Evolutionary conservation across 1,140 invertebrate genomes (phyloP).

Genomic region (Glossosoma conforme): DNA sequence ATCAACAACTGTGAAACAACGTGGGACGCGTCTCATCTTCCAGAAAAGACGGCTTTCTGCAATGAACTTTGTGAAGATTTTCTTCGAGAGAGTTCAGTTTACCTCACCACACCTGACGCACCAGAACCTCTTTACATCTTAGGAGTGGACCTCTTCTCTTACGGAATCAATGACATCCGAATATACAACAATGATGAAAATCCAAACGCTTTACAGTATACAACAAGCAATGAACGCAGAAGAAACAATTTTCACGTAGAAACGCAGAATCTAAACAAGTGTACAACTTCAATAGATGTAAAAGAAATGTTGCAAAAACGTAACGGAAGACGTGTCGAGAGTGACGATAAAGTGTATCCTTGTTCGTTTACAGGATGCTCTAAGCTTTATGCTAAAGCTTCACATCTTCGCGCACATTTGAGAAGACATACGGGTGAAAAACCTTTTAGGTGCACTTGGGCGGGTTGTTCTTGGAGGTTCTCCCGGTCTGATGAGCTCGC

Average conservation of each 20-base stretch:
- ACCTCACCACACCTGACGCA: conserved; percentile 15
- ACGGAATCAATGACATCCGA: no score
- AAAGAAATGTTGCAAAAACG: neutral
- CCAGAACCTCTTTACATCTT: conserved; percentile 20
- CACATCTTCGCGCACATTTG: conserved; percentile 90
- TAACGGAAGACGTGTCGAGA: neutral
- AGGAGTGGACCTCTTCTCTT: conserved; percentile 16
- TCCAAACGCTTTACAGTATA: no score
- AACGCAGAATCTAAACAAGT: no score
- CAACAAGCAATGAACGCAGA: no score
- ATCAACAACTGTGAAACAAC: conserved; percentile 8
- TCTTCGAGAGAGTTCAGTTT: conserved; percentile 39
- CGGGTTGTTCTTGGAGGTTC: conserved; percentile 90
- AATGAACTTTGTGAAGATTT: conserved; percentile 43
- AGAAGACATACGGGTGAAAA: conserved; percentile 92
- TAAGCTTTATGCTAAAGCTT: conserved; percentile 87
- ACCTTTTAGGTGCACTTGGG: conserved; percentile 86
- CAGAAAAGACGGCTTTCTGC: conserved; percentile 42
- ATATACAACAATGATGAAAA: no score
- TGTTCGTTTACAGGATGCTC: conserved; percentile 58
- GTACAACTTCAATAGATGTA: conserved; percentile 4
- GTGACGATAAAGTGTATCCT: conserved; percentile 47
- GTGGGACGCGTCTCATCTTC: conserved; percentile 30
- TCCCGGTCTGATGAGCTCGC: conserved; percentile 90
- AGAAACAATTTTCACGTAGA: no score